Conservation (phyloP, 2,888 invertebrate species). For the Palloptera scutellata region DNA sequence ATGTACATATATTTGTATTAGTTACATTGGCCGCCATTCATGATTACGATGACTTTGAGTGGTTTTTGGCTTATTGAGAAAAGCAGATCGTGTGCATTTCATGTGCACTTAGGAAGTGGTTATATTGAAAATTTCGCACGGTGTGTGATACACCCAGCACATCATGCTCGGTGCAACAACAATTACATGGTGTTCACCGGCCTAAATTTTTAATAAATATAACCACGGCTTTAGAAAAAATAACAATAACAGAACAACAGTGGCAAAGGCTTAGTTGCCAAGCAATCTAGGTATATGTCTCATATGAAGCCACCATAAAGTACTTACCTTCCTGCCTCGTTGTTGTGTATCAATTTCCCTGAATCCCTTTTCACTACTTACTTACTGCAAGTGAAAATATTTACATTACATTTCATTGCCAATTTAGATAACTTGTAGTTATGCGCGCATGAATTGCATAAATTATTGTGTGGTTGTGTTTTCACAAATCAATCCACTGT, state of each 20-base stretch:
- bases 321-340: not conserved
- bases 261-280: not conserved
- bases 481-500: conserved; percentile 53
- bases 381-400: not conserved
- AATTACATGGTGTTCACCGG: too few relatives aligned
- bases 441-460: conserved; percentile 20
- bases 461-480: conserved; percentile 40
- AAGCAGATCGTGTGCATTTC: too few relatives aligned
- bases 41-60: conserved; percentile 6
- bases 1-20: conserved; percentile 7
- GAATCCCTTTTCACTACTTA: not conserved
- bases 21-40: conserved; percentile 23
- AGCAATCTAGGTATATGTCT: too few relatives aligned
- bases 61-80: conserved; percentile 1
- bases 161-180: too few relatives aligned
- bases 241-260: not conserved
- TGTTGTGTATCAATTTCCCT: not conserved
- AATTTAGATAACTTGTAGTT: not conserved
- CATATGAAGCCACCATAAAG: too few relatives aligned
- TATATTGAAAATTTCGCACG: too few relatives aligned
- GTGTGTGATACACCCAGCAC: too few relatives aligned
- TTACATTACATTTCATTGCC: not conserved
- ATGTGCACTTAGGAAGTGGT: too few relatives aligned
- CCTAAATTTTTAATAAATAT: too few relatives aligned
- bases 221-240: not conserved